Evolutionary conservation across 2,888 invertebrate species (phyloP).

Genomic region (Gibbula magus): DNA sequence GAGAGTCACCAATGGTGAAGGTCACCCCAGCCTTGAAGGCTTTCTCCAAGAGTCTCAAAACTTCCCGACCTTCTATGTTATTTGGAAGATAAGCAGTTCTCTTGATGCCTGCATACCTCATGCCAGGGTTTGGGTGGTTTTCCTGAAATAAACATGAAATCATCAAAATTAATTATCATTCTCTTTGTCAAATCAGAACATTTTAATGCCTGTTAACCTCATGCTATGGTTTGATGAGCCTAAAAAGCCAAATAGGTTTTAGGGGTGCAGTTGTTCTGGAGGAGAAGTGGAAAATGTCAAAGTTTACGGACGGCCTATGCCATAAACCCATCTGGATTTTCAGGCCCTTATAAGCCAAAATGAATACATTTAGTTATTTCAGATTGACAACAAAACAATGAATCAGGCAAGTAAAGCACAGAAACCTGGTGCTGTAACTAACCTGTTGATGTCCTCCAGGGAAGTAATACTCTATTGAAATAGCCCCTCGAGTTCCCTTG

Average conservation of each 20-base stretch:
- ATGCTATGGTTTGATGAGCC: too few species aligned
- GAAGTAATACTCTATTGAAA: constrained; percentile 49
- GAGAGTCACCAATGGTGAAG: constrained; percentile 67
- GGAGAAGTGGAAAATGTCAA: too few species aligned
- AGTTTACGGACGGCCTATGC: too few species aligned
- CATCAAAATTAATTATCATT: too few species aligned
- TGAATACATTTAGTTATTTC: too few species aligned
- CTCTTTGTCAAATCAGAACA: too few species aligned
- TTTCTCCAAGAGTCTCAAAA: constrained; percentile 54
- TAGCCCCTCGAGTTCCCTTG: constrained; percentile 29
- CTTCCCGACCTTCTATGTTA: constrained; percentile 56
- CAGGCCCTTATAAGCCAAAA: too few species aligned
- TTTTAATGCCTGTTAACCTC: not conserved
- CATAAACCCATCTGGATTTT: not conserved
- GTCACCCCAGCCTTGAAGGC: constrained; percentile 64
- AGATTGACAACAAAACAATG: not conserved
- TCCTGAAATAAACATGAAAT: constrained; percentile 34
- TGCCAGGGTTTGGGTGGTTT: constrained; percentile 61
- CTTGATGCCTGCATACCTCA: constrained; percentile 51
- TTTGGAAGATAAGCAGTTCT: constrained; percentile 66
- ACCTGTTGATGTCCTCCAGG: constrained; percentile 57
- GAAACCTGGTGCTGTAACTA: constrained; percentile 13
- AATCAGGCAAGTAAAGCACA: not conserved
- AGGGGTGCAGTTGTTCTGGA: too few species aligned
- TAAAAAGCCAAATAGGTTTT: too few species aligned